Evolutionary conservation across 2,888 invertebrate genomes (phyloP).

Genomic region (Ecliptopera silaceata): DNA sequence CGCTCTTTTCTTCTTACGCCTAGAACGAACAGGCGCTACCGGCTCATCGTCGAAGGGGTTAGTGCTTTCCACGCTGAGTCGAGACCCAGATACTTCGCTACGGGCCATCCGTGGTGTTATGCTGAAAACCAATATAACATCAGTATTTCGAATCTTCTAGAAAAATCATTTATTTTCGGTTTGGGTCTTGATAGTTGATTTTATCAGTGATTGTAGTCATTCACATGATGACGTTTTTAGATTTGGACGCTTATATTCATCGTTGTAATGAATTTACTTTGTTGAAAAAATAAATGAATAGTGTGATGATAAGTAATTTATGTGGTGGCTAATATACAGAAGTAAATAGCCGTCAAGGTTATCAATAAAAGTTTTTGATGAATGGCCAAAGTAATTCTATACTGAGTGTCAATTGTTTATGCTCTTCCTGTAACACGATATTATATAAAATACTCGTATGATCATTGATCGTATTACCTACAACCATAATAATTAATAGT

Average conservation of each 20-base stretch:
- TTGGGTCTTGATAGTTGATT: too few relatives aligned
- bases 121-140: conserved; percentile 43
- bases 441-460: not conserved
- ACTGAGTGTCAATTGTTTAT: conserved; percentile 4
- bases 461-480: conserved; percentile 6
- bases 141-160: not conserved
- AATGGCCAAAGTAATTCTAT: conserved; percentile 10
- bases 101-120: conserved; percentile 72
- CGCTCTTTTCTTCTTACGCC: conserved; percentile 85
- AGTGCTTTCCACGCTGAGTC: conserved; percentile 81
- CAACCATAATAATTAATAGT: conserved; percentile 5
- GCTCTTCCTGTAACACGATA: conserved; percentile 21
- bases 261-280: too few relatives aligned
- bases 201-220: too few relatives aligned
- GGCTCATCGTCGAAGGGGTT: conserved; percentile 84
- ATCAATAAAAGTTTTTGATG: not conserved
- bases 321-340: not conserved
- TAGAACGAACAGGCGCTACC: conserved; percentile 77
- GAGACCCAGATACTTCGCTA: conserved; percentile 79
- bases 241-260: too few relatives aligned
- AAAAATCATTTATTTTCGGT: too few relatives aligned
- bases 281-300: too few relatives aligned
- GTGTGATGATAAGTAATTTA: too few relatives aligned
- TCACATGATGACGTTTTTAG: too few relatives aligned
- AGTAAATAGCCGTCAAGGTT: not conserved